phyloP scores from a whole-genome alignment of 2,888 invertebrate species.

The Brenthis ino region DNA sequence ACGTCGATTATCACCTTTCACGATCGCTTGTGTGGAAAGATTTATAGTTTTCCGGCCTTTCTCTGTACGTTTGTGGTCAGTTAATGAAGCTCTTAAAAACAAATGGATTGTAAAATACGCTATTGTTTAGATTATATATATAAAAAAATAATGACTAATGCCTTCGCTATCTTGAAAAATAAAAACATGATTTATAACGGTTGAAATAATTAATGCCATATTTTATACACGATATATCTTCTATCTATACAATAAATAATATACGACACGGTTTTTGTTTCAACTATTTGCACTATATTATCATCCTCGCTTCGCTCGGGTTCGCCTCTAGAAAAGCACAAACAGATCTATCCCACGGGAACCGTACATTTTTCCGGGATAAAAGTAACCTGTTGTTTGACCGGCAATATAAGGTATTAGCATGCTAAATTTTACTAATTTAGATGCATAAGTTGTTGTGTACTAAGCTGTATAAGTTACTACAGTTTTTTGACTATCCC shows the following conservation, averaged over 20 bases:
- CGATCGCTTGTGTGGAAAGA: slow-evolving; percentile 50
- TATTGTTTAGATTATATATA: slow-evolving; percentile 21
- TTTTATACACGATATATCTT: neutral
- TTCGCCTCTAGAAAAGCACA: too few species aligned
- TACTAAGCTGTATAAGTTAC: too few species aligned
- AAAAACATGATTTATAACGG: neutral
- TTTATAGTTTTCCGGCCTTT: slow-evolving; percentile 61
- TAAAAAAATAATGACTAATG: slow-evolving; percentile 2
- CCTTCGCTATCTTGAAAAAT: neutral
- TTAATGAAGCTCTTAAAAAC: slow-evolving; percentile 24
- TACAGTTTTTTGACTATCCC: too few species aligned
- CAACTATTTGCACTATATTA: too few species aligned
- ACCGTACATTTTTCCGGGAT: too few species aligned
- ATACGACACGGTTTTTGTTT: too few species aligned
- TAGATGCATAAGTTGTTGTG: too few species aligned
- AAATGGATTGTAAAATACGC: slow-evolving; percentile 18
- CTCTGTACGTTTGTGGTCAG: slow-evolving; percentile 42
- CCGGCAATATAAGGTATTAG: too few species aligned
- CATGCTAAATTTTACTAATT: too few species aligned
- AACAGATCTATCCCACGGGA: too few species aligned
- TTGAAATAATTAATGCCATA: neutral
- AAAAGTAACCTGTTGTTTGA: too few species aligned
- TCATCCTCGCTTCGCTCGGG: too few species aligned
- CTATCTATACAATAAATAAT: neutral
- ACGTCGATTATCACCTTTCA: slow-evolving; percentile 61